phyloP scores from a whole-genome alignment of 2,888 invertebrate species.

The Synanthedon andrenaeformis region DNA sequence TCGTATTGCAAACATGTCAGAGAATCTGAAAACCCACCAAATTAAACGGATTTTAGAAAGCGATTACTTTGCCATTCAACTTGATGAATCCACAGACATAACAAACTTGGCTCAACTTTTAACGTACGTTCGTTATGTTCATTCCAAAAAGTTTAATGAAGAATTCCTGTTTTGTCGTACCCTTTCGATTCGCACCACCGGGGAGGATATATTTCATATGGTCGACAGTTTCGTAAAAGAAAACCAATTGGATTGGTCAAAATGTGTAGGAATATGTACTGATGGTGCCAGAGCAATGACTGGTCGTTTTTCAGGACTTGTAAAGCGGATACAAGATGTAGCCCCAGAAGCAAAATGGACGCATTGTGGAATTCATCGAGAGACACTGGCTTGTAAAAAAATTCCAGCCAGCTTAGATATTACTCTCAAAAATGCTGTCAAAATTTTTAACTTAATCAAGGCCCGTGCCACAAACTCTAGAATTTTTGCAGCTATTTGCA shows the following conservation, averaged over 20 bases:
- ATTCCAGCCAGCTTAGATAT: neutral
- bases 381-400: slow-evolving; percentile 5
- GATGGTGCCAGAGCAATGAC: neutral
- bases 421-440: neutral
- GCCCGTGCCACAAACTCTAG: neutral
- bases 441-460: neutral
- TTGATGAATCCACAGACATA: neutral
- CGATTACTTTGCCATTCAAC: neutral
- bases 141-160: neutral
- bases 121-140: neutral
- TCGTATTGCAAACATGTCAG: neutral
- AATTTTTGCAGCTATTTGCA: neutral
- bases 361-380: slow-evolving; percentile 7
- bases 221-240: neutral
- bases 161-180: neutral
- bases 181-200: neutral
- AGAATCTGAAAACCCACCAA: neutral
- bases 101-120: neutral
- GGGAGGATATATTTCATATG: neutral
- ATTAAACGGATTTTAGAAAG: neutral
- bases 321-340: neutral
- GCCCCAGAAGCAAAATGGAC: neutral
- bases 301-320: neutral
- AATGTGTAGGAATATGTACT: too few species aligned
- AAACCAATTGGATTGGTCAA: neutral